Base-by-base conservation (phyloP, 2,113 vertebrate genomes). In the Nycticorax nycticorax region DNA sequence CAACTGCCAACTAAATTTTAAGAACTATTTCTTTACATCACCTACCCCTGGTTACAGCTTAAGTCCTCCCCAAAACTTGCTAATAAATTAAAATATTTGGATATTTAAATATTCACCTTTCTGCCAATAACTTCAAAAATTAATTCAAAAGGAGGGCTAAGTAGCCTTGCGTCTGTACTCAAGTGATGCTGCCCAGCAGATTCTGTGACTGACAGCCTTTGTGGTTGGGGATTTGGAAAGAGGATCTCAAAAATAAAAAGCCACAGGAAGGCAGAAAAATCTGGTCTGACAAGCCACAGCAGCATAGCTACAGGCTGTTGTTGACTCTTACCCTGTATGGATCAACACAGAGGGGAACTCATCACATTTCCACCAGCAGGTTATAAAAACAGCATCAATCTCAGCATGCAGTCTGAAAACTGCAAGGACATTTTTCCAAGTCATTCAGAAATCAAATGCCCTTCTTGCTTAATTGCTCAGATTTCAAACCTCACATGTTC, bases 111-210 rank as follows among this genome's bases (percentile, higher is more conserved):
- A 33, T 20, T 50, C 4, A 32, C 59, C 50, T 57, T 66, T 39
- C 32, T 63, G 50, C 26, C 27, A 64, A 2, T 21, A 75, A 14
- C 16, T 68, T 69, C 6, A 81, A 69, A 85, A 88, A 72, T 8
- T 26, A 37, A 48, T 63, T 75, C 2, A 75, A 64, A 86, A 80
- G 15, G 24, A 76, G 3, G 13, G 7, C 16, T 67, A 80, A 55
- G n/a, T 5, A 81, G 24, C 10, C 32, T 48, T 74, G 37, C 14
- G 8, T 9, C 9, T 32, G 30, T 20, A 4, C 17, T 74, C 35
- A 7, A 10, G 2, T 53, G 37, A 84, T 0, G 0, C 19, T 22
- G 33, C 55, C 39, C 66, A 69, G 33, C 12, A 43, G 30, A 55
- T 39, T 53, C 21, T 26, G 22, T 45, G 53, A 80, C 48, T 72